These are phyloP conservation scores for Peromyscus attwateri DNA, from an alignment of 2,797 vertebrate species.

Conservation along the genomic window DNA sequence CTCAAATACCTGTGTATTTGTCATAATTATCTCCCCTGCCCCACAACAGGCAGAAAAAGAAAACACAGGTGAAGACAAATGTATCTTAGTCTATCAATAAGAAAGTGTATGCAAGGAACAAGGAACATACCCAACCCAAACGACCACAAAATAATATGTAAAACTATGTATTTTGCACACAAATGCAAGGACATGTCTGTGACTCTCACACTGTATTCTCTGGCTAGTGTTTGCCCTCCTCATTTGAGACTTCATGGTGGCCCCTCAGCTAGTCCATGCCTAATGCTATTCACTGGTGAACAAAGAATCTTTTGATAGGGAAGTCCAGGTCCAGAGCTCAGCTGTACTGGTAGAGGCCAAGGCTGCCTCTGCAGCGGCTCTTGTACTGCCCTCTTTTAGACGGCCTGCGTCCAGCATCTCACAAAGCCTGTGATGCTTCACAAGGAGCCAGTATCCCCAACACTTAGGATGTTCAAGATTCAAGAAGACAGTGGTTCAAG, in stretches of 20 bases:
- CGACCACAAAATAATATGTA: neutral
- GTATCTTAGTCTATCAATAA: slow-evolving; percentile 2
- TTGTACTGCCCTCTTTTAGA: slow-evolving; percentile 84
- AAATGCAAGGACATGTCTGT: slow-evolving; percentile 77
- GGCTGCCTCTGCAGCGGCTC: slow-evolving; percentile 84
- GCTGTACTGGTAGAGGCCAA: slow-evolving; percentile 90
- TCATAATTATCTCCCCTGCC: neutral
- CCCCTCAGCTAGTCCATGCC: slow-evolving; percentile 95
- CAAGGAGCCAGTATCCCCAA: slow-evolving; percentile 69
- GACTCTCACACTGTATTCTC: slow-evolving; percentile 87
- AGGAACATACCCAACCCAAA: slow-evolving; percentile 32
- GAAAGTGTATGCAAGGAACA: slow-evolving; percentile 46
- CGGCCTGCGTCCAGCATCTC: slow-evolving; percentile 84
- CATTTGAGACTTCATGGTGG: slow-evolving; percentile 92
- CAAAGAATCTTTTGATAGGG: slow-evolving; percentile 93
- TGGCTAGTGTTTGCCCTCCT: slow-evolving; percentile 90
- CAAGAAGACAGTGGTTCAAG: slow-evolving; percentile 73
- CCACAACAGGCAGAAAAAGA: neutral
- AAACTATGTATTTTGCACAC: slow-evolving; percentile 67
- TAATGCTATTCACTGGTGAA: slow-evolving; percentile 95
- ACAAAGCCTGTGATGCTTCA: slow-evolving; percentile 82
- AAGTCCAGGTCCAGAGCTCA: slow-evolving; percentile 92
- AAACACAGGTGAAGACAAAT: slow-evolving; percentile 63
- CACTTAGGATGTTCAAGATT: slow-evolving; percentile 79
- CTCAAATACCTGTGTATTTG: slow-evolving; percentile 56